Base-by-base conservation (phyloP, 2,797 vertebrate genomes). In the Taenioides sp. region DNA sequence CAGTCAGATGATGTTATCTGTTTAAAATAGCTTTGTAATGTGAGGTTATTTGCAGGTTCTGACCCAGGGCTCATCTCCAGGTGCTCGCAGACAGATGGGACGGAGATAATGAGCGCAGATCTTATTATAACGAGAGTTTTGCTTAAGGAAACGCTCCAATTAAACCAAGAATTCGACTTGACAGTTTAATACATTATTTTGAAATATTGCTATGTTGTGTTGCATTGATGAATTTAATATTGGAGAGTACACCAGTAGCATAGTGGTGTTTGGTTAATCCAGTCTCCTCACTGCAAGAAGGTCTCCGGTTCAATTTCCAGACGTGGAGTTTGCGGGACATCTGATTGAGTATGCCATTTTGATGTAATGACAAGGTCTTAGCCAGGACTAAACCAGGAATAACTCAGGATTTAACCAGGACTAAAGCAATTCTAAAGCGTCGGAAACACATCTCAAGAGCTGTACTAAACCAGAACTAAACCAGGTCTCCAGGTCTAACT, bases 21-120 rank as follows among this genome's bases (percentile, higher is more conserved):
- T 27, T 77, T 57, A 77, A 65, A 66, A 54, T 16, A 70, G 49
- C 67, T 50, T 52, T 78, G 63, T 83, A 86, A 84, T 84, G 80
- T 86, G 78, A 52, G 52, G 71, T 67, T 79, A 71, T 76, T 43
- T 49, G 37, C 66, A 72, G 61, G 76, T 62, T 69, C 80, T 60
- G 69, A 61, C 83, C 73, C 20, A 5, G 22, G 78, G 87, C 70
- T 72, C 49, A 71, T 75, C 82, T 87, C 88, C 89, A 91, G 87
- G 86, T 92, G 91, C 85, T 86, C 71, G 54, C 69, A 69, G 81
- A 76, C 92, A 93, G 90, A 92, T 92, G 92, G 90, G 72, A 69
- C 69, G 43, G 52, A 12, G 52, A 86, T 89, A 89, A 90, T 69
- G 82, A 88, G 78, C 52, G 50, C 65, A 43, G 72, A 80, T n/a